Evolutionary conservation across 2,888 invertebrate species (phyloP).

Genomic region (Magallana nippona): DNA sequence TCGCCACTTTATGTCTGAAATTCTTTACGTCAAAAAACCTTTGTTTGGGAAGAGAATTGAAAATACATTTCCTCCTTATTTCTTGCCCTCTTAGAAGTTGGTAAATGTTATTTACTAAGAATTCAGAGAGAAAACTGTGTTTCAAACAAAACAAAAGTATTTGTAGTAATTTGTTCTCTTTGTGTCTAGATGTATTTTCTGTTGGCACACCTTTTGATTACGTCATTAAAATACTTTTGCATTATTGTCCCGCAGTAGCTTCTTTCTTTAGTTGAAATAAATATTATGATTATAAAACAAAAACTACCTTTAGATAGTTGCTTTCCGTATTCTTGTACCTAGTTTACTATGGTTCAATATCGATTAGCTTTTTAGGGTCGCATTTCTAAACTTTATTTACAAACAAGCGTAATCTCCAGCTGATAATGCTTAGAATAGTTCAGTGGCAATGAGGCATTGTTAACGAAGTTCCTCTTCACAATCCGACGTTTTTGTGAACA

Average conservation of each 20-base stretch:
- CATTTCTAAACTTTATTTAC: conserved; percentile 18
- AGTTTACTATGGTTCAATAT: neutral
- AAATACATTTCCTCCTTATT: neutral
- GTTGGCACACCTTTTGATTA: no score
- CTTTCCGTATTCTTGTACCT: neutral
- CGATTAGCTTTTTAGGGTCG: conserved; percentile 1
- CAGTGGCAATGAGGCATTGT: conserved; percentile 10
- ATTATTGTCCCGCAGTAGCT: no score
- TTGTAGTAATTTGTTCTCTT: no score
- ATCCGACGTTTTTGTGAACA: conserved; percentile 43
- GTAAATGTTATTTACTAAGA: no score
- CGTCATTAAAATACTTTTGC: no score
- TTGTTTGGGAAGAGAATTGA: neutral
- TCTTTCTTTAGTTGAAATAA: no score
- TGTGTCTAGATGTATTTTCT: no score
- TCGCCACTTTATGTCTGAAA: conserved; percentile 30
- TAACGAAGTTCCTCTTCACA: conserved; percentile 36
- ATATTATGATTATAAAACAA: no score
- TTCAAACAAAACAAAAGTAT: no score
- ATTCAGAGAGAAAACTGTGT: no score
- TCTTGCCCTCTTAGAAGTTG: no score
- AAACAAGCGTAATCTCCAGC: neutral
- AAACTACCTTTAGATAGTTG: neutral
- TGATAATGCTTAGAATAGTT: neutral
- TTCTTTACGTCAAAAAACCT: conserved; percentile 30